phyloP scores from a whole-genome alignment of 2,888 invertebrate genomes.

The Entomobrya proxima region DNA sequence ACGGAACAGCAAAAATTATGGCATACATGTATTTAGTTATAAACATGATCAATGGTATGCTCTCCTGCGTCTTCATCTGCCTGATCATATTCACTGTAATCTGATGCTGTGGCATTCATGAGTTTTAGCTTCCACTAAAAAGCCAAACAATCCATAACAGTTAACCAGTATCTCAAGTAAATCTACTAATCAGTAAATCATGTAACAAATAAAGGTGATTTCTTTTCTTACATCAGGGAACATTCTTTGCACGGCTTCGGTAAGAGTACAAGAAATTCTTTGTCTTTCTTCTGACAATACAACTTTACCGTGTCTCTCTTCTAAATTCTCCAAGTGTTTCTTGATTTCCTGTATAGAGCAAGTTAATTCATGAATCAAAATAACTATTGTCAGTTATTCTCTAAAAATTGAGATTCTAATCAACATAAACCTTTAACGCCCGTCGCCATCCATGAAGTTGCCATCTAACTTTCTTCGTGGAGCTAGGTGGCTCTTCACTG shows the following conservation, averaged over 20 bases:
- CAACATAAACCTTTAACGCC: conserved; percentile 77
- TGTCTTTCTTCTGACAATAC: conserved; percentile 85
- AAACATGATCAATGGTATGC: too few relatives aligned
- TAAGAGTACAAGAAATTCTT: conserved; percentile 82
- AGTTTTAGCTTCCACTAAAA: conserved; percentile 56
- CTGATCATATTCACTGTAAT: not conserved
- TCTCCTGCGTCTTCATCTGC: not conserved
- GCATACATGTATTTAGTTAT: too few relatives aligned
- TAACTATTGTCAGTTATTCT: not conserved
- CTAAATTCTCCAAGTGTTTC: conserved; percentile 85
- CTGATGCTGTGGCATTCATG: not conserved
- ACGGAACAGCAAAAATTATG: too few relatives aligned
- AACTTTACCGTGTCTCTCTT: conserved; percentile 84
- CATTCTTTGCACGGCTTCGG: conserved; percentile 77
- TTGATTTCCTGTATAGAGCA: conserved; percentile 82
- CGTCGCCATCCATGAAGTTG: conserved; percentile 81
- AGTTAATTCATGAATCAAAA: not conserved
- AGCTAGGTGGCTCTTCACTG: conserved; percentile 82
- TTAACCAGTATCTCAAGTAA: too few relatives aligned
- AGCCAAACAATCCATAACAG: not conserved
- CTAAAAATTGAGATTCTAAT: not conserved
- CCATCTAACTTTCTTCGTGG: conserved; percentile 79
- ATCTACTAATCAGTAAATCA: not conserved
- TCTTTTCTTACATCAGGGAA: conserved; percentile 62
- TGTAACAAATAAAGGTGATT: not conserved